These are phyloP conservation scores for Amblyopsis hoosieri DNA, from an alignment of 2,797 vertebrate genomes.

Conservation along the genomic window DNA sequence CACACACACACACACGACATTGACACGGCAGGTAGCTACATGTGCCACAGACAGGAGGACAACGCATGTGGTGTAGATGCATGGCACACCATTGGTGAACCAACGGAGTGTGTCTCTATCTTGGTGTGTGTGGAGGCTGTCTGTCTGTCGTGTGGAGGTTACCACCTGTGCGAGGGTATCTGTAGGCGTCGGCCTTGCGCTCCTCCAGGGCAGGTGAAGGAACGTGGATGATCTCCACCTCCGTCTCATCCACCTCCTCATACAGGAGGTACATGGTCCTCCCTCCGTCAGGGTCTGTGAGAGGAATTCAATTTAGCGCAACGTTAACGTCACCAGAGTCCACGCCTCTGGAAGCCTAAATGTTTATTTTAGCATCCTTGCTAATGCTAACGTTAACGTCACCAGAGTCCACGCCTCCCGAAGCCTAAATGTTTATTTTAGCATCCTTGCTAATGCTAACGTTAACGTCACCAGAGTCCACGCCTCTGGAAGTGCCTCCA, in stretches of 20 bases:
- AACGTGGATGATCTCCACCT: slow-evolving; percentile 96
- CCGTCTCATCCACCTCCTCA: slow-evolving; percentile 96
- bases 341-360: too few relatives aligned
- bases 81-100: too few relatives aligned
- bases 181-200: slow-evolving; percentile 94
- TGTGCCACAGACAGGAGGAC: too few relatives aligned
- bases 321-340: slow-evolving; percentile 45
- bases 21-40: too few relatives aligned
- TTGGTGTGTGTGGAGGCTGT: too few relatives aligned
- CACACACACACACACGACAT: neutral
- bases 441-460: slow-evolving; percentile 45
- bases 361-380: neutral
- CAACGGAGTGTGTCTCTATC: too few relatives aligned
- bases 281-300: slow-evolving; percentile 81
- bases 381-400: slow-evolving; percentile 56
- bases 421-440: slow-evolving; percentile 1
- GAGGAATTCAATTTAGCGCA: slow-evolving; percentile 19
- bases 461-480: slow-evolving; percentile 24
- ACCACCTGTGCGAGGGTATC: slow-evolving; percentile 94
- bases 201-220: slow-evolving; percentile 95
- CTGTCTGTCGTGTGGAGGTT: neutral
- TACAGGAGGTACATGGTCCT: slow-evolving; percentile 89
- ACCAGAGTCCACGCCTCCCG: too few relatives aligned
- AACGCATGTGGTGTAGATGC: too few relatives aligned
- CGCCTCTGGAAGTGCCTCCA: too few relatives aligned